These are phyloP conservation scores for Trichonephila clavata DNA, from an alignment of 1,140 invertebrate genomes.

Conservation along the genomic window DNA sequence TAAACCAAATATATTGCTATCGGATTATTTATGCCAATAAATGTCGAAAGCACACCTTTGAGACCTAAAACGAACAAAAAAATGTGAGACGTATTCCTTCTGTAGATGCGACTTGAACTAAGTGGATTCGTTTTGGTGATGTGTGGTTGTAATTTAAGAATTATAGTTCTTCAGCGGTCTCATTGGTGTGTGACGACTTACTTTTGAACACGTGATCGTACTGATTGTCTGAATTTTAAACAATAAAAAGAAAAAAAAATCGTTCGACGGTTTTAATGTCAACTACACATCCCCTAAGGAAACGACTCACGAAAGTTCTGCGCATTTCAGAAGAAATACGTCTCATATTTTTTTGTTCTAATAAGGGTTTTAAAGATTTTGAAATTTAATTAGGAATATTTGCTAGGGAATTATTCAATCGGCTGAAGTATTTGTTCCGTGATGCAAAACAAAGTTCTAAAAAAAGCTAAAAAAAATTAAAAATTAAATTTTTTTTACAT, in stretches of 20 bases:
- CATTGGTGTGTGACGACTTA: slow-evolving; percentile 28
- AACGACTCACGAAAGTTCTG: slow-evolving; percentile 12
- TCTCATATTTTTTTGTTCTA: slow-evolving; percentile 38
- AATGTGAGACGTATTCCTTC: slow-evolving; percentile 36
- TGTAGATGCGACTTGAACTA: neutral
- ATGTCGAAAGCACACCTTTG: slow-evolving; percentile 37
- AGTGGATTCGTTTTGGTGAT: neutral
- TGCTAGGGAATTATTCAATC: too few species aligned
- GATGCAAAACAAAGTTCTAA: neutral
- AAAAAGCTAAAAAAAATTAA: neutral
- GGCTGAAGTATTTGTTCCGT: too few species aligned
- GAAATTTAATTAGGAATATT: too few species aligned
- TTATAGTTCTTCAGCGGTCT: slow-evolving; percentile 8
- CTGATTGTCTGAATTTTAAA: neutral
- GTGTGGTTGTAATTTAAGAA: slow-evolving; percentile 36
- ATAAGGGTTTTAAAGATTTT: too few species aligned
- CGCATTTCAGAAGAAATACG: slow-evolving; percentile 46
- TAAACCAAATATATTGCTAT: neutral
- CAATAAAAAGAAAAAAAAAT: neutral
- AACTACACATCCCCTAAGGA: slow-evolving; percentile 11
- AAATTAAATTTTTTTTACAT: neutral
- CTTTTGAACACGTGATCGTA: neutral
- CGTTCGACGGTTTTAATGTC: neutral
- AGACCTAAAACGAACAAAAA: slow-evolving; percentile 21
- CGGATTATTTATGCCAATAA: neutral